Conservation (phyloP, 2,797 vertebrate species). For the Sciurus vulgaris region DNA sequence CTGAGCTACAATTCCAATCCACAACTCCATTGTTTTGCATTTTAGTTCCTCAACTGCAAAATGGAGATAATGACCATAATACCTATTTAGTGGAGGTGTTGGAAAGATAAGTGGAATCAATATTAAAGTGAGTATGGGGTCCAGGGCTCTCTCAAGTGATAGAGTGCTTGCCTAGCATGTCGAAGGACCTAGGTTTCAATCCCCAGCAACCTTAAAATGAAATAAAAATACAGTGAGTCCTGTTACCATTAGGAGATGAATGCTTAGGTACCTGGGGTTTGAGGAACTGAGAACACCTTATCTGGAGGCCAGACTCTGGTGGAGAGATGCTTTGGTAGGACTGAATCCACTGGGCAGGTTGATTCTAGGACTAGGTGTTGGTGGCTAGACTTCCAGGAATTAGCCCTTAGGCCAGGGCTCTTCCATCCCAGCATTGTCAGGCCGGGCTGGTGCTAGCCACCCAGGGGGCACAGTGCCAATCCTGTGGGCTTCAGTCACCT, state of each 20-base stretch:
- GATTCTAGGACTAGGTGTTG: not conserved
- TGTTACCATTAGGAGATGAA: constrained; percentile 12
- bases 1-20: too few relatives aligned
- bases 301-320: not conserved
- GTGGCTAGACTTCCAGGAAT: constrained; percentile 70
- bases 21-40: not conserved
- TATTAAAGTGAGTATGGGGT: not conserved
- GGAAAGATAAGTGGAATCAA: not conserved
- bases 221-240: not conserved
- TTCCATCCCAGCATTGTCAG: not conserved
- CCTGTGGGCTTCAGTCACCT: constrained; percentile 71
- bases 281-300: not conserved
- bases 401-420: not conserved
- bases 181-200: not conserved
- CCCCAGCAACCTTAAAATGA: not conserved
- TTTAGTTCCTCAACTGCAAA: constrained; percentile 49
- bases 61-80: not conserved
- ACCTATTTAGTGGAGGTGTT: not conserved
- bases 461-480: constrained; percentile 62
- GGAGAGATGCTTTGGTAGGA: not conserved
- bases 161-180: not conserved
- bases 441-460: constrained; percentile 36
- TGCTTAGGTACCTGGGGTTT: not conserved
- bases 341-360: not conserved
- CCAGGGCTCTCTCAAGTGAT: not conserved